phyloP scores from a whole-genome alignment of 2,113 vertebrate species.

The Pterocles burchelli region DNA sequence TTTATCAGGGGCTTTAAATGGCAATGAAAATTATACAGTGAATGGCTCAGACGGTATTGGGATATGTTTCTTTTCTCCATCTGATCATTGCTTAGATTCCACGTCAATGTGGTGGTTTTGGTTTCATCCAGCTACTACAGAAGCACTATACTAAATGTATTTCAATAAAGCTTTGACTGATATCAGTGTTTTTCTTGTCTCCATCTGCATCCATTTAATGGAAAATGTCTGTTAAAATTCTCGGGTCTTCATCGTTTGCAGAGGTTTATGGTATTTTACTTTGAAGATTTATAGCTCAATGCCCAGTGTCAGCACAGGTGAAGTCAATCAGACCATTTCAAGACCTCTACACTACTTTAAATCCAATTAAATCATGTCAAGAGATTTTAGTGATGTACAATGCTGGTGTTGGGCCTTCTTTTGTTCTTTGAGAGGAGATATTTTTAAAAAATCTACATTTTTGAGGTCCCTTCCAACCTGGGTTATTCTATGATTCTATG shows the following conservation, averaged over 20 bases:
- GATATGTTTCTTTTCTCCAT: neutral
- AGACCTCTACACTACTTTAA: neutral
- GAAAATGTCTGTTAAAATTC: neutral
- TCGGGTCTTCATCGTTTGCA: neutral
- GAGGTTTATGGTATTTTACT: neutral
- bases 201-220: neutral
- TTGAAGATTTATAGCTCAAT: neutral
- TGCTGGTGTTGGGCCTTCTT: neutral
- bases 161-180: neutral
- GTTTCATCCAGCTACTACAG: neutral
- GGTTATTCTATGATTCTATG: neutral
- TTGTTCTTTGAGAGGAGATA: neutral
- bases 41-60: neutral
- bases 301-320: neutral
- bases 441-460: neutral
- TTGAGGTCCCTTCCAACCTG: neutral
- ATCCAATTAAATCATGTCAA: neutral
- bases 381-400: neutral
- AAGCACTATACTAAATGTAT: neutral
- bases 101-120: neutral
- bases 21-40: neutral
- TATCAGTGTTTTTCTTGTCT: neutral
- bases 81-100: neutral
- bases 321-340: neutral
- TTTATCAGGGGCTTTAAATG: neutral